A percentile compares a stretch with the other conserved stretches of the same genome.
Conservation (phyloP, 2,797 vertebrate species). For the Clarias fuscus region DNA sequence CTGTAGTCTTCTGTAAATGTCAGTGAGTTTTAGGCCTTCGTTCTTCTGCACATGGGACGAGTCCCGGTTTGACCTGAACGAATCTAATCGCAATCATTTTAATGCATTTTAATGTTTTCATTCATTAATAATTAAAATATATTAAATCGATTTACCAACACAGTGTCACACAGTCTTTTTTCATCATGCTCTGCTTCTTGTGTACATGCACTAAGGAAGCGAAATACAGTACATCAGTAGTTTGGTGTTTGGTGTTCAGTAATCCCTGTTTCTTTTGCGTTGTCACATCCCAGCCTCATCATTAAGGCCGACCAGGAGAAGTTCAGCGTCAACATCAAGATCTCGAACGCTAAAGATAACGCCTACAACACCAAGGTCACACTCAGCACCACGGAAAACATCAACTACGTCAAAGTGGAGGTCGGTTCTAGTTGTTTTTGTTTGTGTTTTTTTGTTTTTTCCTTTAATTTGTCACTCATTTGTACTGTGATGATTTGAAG, state of each 20-base stretch:
- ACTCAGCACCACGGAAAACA: constrained; percentile 85
- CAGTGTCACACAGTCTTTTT: too few relatives aligned
- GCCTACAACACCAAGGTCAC: constrained; percentile 92
- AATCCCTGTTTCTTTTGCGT: constrained; percentile 6
- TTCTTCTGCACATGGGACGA: too few relatives aligned
- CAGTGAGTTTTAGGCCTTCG: too few relatives aligned
- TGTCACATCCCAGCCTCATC: constrained; percentile 66
- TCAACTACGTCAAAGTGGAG: constrained; percentile 91
- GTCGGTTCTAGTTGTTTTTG: constrained; percentile 65
- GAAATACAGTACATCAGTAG: not conserved
- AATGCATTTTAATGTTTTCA: too few relatives aligned
- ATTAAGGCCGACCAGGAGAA: constrained; percentile 82
- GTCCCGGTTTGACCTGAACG: too few relatives aligned
- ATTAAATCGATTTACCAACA: too few relatives aligned
- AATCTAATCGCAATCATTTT: too few relatives aligned
- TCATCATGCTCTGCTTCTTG: too few relatives aligned
- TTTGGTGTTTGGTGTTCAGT: not conserved
- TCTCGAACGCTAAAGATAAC: constrained; percentile 86
- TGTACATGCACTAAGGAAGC: not conserved
- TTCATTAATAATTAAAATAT: too few relatives aligned
- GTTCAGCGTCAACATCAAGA: constrained; percentile 76
- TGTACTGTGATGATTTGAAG: not conserved
- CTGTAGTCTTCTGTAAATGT: too few relatives aligned
- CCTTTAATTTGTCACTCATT: not conserved
- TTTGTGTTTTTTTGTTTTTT: not conserved